phyloP scores from a whole-genome alignment of 2,888 invertebrate genomes.

The Malacosoma neustria region DNA sequence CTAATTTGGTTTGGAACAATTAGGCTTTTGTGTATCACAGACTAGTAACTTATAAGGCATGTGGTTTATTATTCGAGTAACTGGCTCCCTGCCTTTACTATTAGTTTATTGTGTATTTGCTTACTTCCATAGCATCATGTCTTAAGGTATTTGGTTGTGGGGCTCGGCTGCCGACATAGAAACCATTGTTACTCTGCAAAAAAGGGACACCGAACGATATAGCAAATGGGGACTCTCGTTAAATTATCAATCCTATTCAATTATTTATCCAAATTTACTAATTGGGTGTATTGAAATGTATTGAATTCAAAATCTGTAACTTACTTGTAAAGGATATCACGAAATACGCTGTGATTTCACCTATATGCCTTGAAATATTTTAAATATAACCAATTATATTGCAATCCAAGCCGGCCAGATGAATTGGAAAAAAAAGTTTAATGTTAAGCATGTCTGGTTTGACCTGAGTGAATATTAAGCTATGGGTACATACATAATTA shows the following conservation, averaged over 20 bases:
- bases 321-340: not conserved
- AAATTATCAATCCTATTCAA: not conserved
- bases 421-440: not conserved
- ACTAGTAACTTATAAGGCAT: too few species aligned
- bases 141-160: slow-evolving; percentile 4
- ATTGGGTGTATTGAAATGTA: not conserved
- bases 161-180: slow-evolving; percentile 1
- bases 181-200: slow-evolving; percentile 2
- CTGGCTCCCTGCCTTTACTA: not conserved
- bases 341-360: not conserved
- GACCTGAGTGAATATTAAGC: not conserved
- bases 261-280: not conserved
- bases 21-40: too few species aligned
- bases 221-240: not conserved
- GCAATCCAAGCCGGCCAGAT: not conserved
- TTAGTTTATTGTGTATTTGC: slow-evolving; percentile 1
- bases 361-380: not conserved
- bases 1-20: too few species aligned
- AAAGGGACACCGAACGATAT: slow-evolving; percentile 1
- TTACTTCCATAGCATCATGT: slow-evolving; percentile 5
- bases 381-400: not conserved
- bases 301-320: not conserved
- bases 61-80: too few species aligned
- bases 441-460: not conserved
- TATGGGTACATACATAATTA: too few species aligned